Evolutionary conservation across 2,888 invertebrate species (phyloP).

Genomic region (Hylaea fasciaria): DNA sequence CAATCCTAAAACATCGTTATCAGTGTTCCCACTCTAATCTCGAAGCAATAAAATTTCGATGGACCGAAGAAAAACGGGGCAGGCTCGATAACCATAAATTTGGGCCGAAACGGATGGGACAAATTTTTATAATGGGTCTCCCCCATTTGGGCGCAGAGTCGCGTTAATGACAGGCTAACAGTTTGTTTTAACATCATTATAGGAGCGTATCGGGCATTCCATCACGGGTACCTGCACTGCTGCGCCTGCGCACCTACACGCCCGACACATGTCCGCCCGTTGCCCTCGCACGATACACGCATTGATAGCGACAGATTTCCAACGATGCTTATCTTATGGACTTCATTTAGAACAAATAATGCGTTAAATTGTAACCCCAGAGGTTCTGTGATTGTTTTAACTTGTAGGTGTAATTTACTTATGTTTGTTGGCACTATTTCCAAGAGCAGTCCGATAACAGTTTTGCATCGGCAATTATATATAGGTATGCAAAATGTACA

Average conservation of each 20-base stretch:
- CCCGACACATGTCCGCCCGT: constrained; percentile 62
- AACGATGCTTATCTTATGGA: constrained; percentile 48
- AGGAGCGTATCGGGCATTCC: constrained; percentile 82
- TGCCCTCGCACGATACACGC: constrained; percentile 56
- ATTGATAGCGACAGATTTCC: constrained; percentile 50
- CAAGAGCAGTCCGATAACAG: constrained; percentile 7
- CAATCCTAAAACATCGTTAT: constrained; percentile 80
- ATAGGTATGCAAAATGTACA: not conserved
- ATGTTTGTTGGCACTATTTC: constrained; percentile 2
- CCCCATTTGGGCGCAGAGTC: constrained; percentile 78
- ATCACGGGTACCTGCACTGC: constrained; percentile 71
- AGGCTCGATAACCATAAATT: constrained; percentile 83
- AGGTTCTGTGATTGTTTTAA: not conserved
- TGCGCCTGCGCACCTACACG: constrained; percentile 49
- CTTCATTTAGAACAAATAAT: constrained; percentile 45
- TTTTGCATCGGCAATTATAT: constrained; percentile 5
- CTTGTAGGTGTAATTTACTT: not conserved
- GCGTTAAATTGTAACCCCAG: constrained; percentile 3
- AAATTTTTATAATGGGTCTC: constrained; percentile 84
- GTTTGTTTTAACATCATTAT: constrained; percentile 85
- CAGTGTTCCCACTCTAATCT: constrained; percentile 82
- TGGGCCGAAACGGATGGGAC: constrained; percentile 83
- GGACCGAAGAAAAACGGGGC: constrained; percentile 76
- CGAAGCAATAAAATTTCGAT: constrained; percentile 79
- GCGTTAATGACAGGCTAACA: constrained; percentile 84